Evolutionary conservation across 2,113 vertebrate species (phyloP).

Genomic region (Chaenogobius annularis): DNA sequence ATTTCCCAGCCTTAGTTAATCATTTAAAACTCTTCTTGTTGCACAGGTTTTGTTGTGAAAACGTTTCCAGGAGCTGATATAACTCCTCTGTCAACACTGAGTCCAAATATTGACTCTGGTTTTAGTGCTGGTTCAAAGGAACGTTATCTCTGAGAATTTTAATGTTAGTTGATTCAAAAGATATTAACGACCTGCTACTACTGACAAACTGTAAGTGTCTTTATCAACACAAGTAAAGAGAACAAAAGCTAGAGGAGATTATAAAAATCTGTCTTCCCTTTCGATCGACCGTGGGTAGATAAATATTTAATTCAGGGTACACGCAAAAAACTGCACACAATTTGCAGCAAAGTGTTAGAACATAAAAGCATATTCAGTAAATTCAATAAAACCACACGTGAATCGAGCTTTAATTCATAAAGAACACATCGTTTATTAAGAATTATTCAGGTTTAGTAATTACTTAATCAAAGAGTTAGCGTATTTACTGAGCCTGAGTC

Average conservation of each 20-base stretch:
- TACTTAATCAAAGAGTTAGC: too few species aligned
- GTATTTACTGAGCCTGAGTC: too few species aligned
- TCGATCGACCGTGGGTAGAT: background rate
- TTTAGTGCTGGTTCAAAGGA: background rate
- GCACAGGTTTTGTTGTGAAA: background rate
- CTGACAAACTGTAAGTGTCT: background rate
- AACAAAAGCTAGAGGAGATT: background rate
- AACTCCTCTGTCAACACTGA: background rate
- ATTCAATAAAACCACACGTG: too few species aligned
- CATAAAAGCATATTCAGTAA: too few species aligned
- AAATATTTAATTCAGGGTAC: background rate
- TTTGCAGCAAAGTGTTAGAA: too few species aligned
- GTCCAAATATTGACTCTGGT: constrained; percentile 41
- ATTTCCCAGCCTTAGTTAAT: background rate
- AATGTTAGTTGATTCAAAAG: constrained; percentile 15
- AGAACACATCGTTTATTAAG: too few species aligned
- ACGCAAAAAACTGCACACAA: too few species aligned
- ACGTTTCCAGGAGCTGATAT: background rate
- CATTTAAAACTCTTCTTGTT: background rate
- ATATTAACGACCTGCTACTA: constrained; percentile 9
- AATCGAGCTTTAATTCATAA: too few species aligned
- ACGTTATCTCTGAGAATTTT: background rate
- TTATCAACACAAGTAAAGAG: background rate
- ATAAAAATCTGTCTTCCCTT: too few species aligned
- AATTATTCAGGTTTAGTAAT: too few species aligned